Evolutionary conservation across 2,113 vertebrate species (phyloP).

Genomic region (Elachura formosa): DNA sequence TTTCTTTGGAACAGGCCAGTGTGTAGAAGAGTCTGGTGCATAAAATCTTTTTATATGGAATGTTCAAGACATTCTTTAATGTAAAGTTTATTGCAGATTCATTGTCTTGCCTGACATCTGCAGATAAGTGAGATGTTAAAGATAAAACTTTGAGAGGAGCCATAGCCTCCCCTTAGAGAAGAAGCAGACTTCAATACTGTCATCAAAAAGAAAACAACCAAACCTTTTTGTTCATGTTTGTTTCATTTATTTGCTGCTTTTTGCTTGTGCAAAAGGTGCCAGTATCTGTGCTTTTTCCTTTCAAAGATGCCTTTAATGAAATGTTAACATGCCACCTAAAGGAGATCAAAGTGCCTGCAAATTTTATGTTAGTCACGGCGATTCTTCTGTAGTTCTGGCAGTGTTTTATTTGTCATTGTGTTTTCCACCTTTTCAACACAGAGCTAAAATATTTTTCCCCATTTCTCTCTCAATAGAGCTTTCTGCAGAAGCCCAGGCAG

Average conservation of each 20-base stretch:
- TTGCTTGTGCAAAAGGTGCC: neutral
- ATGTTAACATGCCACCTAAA: slow-evolving; percentile 29
- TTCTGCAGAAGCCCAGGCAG: slow-evolving; percentile 93
- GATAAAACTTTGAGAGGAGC: neutral
- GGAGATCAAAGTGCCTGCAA: neutral
- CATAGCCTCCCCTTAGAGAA: neutral
- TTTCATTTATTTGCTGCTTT: neutral
- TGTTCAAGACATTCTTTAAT: neutral
- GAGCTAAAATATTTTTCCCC: neutral
- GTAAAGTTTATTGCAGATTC: neutral
- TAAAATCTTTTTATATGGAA: neutral
- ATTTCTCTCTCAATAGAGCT: slow-evolving; percentile 77
- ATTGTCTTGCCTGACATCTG: neutral
- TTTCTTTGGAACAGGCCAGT: neutral
- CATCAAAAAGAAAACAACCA: neutral
- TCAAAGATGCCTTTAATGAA: neutral
- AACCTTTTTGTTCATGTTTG: neutral
- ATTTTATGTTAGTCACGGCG: neutral
- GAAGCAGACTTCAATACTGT: neutral
- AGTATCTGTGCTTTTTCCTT: neutral
- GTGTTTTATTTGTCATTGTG: neutral
- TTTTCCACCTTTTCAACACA: neutral
- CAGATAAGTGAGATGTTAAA: neutral
- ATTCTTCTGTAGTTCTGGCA: neutral
- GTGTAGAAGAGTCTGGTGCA: neutral